These are phyloP conservation scores for Trachymyrmex cornetzi DNA, from an alignment of 1,140 invertebrate species.

Conservation along the genomic window DNA sequence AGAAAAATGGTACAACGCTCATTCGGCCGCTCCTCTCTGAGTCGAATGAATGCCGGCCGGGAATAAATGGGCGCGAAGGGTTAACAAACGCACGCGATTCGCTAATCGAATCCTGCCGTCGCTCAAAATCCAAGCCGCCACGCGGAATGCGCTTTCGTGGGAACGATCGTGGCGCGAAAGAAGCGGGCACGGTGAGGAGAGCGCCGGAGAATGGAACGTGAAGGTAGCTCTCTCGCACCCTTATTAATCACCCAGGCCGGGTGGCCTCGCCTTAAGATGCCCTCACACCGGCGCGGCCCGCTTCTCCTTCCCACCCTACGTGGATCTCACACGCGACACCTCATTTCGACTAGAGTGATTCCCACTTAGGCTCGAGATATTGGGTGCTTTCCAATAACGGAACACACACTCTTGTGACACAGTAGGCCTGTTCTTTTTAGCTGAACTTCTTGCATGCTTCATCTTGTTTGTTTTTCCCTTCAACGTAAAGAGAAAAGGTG, in stretches of 20 bases:
- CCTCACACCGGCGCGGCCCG: not conserved
- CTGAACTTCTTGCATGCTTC: too few species aligned
- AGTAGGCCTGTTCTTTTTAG: too few species aligned
- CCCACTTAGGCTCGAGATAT: too few species aligned
- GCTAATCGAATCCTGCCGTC: constrained; percentile 55
- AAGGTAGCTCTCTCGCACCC: constrained; percentile 59
- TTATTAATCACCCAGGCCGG: constrained; percentile 62
- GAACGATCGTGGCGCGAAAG: constrained; percentile 34
- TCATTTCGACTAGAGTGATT: not conserved
- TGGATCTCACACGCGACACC: not conserved
- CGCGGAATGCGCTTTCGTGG: constrained; percentile 53
- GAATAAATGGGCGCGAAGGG: constrained; percentile 9
- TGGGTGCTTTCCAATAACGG: too few species aligned
- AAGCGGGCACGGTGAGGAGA: constrained; percentile 6
- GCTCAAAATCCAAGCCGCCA: constrained; percentile 53
- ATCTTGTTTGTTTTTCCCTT: too few species aligned
- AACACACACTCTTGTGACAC: too few species aligned
- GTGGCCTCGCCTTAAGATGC: constrained; percentile 42
- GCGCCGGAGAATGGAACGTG: constrained; percentile 52
- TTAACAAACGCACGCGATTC: constrained; percentile 39
- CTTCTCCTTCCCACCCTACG: not conserved
- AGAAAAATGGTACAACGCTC: constrained; percentile 26
- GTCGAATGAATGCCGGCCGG: constrained; percentile 6
- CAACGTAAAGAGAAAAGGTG: too few species aligned
- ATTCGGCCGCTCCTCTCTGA: not conserved